A percentile compares a stretch with the other conserved stretches of the same genome.
Conservation (phyloP, 2,888 invertebrate genomes). For the Anodontia alba region DNA sequence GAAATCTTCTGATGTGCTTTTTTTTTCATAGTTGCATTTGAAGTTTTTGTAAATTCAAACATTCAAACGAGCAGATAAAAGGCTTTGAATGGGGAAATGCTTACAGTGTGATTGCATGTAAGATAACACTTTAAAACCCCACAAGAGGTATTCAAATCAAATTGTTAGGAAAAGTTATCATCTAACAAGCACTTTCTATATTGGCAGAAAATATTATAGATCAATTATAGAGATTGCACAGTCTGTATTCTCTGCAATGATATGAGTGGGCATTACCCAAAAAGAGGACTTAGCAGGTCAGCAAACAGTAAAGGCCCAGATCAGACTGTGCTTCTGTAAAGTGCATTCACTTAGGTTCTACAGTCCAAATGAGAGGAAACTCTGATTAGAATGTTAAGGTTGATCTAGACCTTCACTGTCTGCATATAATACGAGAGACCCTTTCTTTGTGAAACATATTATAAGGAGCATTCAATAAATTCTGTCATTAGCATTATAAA, state of each 20-base stretch:
- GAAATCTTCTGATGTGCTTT: no score
- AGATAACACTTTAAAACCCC: constrained; percentile 7
- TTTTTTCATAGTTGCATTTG: background rate
- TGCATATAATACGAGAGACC: no score
- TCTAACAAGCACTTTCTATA: constrained; percentile 8
- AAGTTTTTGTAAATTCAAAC: background rate
- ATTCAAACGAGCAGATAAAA: background rate
- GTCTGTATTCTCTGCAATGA: background rate
- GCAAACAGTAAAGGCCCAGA: no score
- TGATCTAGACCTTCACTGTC: no score
- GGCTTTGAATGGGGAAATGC: background rate
- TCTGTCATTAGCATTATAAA: no score
- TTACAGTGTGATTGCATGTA: background rate
- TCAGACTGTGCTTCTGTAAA: no score
- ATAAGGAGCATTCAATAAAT: no score
- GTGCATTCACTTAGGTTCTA: no score
- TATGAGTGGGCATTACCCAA: background rate
- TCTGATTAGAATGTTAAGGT: no score
- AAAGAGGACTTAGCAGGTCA: no score
- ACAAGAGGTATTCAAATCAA: constrained; percentile 17
- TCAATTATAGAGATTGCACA: background rate
- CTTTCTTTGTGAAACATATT: no score
- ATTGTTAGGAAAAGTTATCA: constrained; percentile 10
- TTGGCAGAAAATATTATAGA: constrained; percentile 4
- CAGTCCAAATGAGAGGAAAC: no score